Percentiles rank a stretch among this genome's conserved stretches.
Evolutionary conservation across 1,140 invertebrate genomes (phyloP).

Genomic region (Drosophila triauraria): DNA sequence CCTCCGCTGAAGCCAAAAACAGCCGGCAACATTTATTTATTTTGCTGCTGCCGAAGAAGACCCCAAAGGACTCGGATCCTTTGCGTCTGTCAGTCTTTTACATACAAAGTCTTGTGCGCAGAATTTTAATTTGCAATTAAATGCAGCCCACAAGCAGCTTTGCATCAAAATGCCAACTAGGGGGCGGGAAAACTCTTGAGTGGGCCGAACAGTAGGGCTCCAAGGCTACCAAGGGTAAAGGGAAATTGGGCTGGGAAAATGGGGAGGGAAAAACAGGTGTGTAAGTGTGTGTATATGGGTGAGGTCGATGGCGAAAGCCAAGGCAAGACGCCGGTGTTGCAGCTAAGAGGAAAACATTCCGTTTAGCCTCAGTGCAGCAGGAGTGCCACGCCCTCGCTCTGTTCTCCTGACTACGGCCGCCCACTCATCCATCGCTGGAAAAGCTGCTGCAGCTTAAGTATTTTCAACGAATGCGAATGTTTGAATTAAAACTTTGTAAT

Average conservation of each 20-base stretch:
- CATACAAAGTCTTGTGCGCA: conserved; percentile 82
- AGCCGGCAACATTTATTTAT: conserved; percentile 78
- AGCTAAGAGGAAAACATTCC: conserved; percentile 65
- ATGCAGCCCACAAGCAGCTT: conserved; percentile 82
- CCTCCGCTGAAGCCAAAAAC: conserved; percentile 45
- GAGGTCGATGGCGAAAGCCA: conserved; percentile 19
- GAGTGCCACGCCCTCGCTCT: conserved; percentile 10
- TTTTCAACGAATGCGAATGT: conserved; percentile 80
- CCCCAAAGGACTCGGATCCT: conserved; percentile 62
- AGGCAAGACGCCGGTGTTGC: conserved; percentile 29
- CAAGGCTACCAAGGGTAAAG: conserved; percentile 1
- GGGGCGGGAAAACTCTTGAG: conserved; percentile 15
- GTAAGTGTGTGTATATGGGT: conserved; percentile 6
- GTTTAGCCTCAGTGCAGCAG: conserved; percentile 55
- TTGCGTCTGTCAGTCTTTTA: conserved; percentile 67
- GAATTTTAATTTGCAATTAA: conserved; percentile 84
- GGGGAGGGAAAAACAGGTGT: conserved; percentile 25
- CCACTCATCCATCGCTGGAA: conserved; percentile 22
- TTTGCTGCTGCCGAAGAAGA: conserved; percentile 62
- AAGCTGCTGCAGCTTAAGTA: conserved; percentile 77
- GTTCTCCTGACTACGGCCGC: neutral
- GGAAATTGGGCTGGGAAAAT: neutral
- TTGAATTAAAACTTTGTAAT: conserved; percentile 84
- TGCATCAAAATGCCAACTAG: conserved; percentile 74
- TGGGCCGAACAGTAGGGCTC: conserved; percentile 20